Evolutionary conservation across 2,797 vertebrate species (phyloP).

Genomic region (Pogoniulus pusillus): DNA sequence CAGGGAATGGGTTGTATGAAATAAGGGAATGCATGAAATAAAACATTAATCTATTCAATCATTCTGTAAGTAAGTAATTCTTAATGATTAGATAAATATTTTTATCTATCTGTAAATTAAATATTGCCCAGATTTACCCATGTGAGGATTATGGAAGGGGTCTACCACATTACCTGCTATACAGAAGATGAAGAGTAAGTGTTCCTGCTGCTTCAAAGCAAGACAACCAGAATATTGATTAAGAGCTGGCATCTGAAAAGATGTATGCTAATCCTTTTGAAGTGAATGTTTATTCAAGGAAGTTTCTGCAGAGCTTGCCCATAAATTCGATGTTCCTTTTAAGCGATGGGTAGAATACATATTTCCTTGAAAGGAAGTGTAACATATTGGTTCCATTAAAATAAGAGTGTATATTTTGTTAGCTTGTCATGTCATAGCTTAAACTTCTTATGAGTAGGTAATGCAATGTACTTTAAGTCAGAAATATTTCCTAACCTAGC

Average conservation of each 20-base stretch:
- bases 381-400: neutral
- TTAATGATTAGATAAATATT: neutral
- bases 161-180: neutral
- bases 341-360: neutral
- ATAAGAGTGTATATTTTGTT: neutral
- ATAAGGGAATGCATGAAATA: neutral
- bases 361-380: neutral
- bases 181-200: neutral
- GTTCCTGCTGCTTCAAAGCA: neutral
- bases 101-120: neutral
- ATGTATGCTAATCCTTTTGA: slow-evolving; percentile 8
- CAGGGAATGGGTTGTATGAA: too few species aligned
- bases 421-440: neutral
- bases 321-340: slow-evolving; percentile 21
- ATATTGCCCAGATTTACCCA: neutral
- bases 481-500: neutral
- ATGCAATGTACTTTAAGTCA: neutral
- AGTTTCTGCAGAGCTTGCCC: neutral
- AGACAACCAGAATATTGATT: slow-evolving; percentile 8
- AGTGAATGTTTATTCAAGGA: slow-evolving; percentile 29
- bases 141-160: neutral
- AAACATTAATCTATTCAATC: neutral
- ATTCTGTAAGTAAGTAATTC: neutral
- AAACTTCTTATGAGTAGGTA: neutral
- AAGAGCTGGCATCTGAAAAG: neutral